Conservation (phyloP, 2,888 invertebrate genomes). For the Tethea ocularis region DNA sequence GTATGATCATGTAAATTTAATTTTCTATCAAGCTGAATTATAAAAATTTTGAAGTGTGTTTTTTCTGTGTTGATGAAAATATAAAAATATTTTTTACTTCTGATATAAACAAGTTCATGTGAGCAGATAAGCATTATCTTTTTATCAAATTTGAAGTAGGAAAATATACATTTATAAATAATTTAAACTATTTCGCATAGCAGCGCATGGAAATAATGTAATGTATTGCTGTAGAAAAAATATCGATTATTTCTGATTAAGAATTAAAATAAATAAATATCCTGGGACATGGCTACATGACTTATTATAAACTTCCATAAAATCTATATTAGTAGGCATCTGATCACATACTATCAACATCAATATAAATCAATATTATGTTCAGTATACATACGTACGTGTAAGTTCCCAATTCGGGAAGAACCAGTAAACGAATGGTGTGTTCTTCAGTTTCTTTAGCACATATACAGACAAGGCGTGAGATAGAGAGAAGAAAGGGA, state of each 20-base stretch:
- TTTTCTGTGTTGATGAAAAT: not conserved
- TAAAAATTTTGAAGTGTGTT: not conserved
- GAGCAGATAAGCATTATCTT: no score
- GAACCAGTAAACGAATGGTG: constrained; percentile 12
- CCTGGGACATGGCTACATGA: no score
- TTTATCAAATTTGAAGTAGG: no score
- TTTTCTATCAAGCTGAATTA: no score
- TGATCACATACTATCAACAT: constrained; percentile 10
- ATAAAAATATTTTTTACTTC: not conserved
- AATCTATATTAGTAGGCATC: not conserved
- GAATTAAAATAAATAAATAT: no score
- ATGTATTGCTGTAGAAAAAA: not conserved
- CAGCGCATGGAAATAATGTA: no score
- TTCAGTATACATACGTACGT: constrained; percentile 10
- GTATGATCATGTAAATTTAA: constrained; percentile 12
- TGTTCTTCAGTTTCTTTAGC: constrained; percentile 64
- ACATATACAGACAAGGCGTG: constrained; percentile 55
- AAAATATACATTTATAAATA: no score
- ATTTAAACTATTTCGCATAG: no score
- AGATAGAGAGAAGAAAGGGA: constrained; percentile 65
- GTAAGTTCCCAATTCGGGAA: constrained; percentile 4
- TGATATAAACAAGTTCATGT: not conserved
- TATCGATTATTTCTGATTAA: not conserved
- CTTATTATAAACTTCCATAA: not conserved
- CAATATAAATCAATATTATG: constrained; percentile 5